Base-by-base conservation (phyloP, 2,113 vertebrate genomes). In the Neogale vison region DNA sequence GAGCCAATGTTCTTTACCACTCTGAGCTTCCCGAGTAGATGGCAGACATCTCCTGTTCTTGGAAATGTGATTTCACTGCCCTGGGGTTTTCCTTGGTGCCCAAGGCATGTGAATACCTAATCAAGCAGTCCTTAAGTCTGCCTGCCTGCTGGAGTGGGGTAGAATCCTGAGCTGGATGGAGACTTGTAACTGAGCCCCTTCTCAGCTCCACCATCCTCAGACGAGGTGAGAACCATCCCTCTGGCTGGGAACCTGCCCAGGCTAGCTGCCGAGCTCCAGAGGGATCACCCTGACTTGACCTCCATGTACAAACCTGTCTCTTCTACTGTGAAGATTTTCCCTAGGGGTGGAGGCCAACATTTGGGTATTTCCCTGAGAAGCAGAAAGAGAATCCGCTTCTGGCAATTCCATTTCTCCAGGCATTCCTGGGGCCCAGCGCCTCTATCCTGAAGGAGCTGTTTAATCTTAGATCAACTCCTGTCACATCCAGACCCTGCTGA, bases 391-490 rank as follows among this genome's bases (percentile, higher is more conserved):
- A 29, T 61, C 90, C 15, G 15, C 55, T 79, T 47, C 23, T 77
- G 69, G 29, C 1, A 8, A 12, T 26, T 97, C 96, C 21, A 18
- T 59, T 87, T 96, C 96, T 94, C 90, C 69, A 65, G 72, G 82
- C 61, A 21, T 95, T 89, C 39, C 12, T 36, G 34, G 34, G 88
- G 47, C 26, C 69, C 31, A 12, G 13, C 0, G 0, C 79, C 31
- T 36, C 39, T 2, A 1, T n/a, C 67, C 76, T 36, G 45, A 67
- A 77, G 34, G 15, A 90, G 81, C 24, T 76, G 63, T 69, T 96
- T 94, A 90, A 97, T 96, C 63, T 90, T 47, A 79, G 90, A 96
- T 96, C 91, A 88, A 61, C 88, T 80, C 42, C 39, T 2, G 5
- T 91, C 88, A 90, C 80, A 61, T 84, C 45, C 94, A 86, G 76